Conservation (phyloP, 2,888 invertebrate species). For the Ditula angustiorana region DNA sequence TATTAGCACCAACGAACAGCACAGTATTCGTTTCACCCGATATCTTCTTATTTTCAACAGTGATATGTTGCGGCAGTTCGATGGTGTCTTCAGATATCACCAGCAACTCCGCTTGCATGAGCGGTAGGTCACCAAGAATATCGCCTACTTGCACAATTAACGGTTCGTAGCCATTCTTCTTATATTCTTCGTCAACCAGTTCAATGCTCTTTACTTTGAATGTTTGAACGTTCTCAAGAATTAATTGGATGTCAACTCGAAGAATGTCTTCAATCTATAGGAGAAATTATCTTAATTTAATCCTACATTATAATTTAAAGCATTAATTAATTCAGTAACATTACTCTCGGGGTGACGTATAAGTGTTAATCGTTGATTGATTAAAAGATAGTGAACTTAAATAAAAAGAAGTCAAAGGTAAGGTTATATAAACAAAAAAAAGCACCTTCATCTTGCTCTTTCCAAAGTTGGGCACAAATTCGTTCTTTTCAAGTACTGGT, state of each 20-base stretch:
- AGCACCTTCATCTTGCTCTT: conserved; percentile 71
- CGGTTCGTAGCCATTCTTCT: conserved; percentile 74
- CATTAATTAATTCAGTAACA: too few relatives aligned
- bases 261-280: conserved; percentile 81
- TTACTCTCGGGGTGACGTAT: too few relatives aligned
- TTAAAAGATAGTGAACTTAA: too few relatives aligned
- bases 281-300: not conserved
- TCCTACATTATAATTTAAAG: not conserved
- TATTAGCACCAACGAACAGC: conserved; percentile 80
- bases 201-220: conserved; percentile 87
- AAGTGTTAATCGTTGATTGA: too few relatives aligned
- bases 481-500: conserved; percentile 92
- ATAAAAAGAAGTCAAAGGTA: too few relatives aligned
- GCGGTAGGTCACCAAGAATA: conserved; percentile 88
- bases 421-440: too few relatives aligned
- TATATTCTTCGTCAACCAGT: conserved; percentile 80
- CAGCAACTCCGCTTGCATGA: conserved; percentile 88
- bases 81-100: conserved; percentile 82
- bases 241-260: conserved; percentile 88
- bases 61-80: conserved; percentile 79
- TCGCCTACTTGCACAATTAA: conserved; percentile 84
- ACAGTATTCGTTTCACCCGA: conserved; percentile 80
- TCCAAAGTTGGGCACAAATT: conserved; percentile 88
- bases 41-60: conserved; percentile 87
- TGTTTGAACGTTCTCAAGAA: conserved; percentile 88